A percentile compares a stretch with the other conserved stretches of the same genome.
These are phyloP conservation scores for Agonopterix alstromeriana DNA, from an alignment of 2,888 invertebrate genomes.

Conservation along the genomic window DNA sequence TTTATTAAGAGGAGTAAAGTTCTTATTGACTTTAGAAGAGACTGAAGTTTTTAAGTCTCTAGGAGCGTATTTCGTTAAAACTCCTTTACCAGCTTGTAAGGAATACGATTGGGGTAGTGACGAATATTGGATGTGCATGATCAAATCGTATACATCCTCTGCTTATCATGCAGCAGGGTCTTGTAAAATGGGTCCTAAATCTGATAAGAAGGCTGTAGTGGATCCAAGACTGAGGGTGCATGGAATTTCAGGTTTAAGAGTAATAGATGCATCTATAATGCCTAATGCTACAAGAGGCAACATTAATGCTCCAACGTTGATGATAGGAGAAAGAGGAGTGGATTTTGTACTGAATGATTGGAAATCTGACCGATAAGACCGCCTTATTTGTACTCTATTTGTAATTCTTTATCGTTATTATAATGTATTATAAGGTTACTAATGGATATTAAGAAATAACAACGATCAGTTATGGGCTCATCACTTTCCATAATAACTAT, in stretches of 20 bases:
- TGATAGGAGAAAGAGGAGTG: slow-evolving; percentile 81
- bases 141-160: slow-evolving; percentile 70
- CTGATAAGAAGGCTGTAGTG: slow-evolving; percentile 79
- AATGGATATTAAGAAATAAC: too few species aligned
- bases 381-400: too few species aligned
- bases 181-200: slow-evolving; percentile 71
- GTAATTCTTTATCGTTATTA: too few species aligned
- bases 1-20: slow-evolving; percentile 77
- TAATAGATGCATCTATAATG: slow-evolving; percentile 89
- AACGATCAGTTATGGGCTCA: too few species aligned
- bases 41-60: slow-evolving; percentile 73
- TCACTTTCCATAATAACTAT: too few species aligned
- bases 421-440: too few species aligned
- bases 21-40: slow-evolving; percentile 71
- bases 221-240: slow-evolving; percentile 80
- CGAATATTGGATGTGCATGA: slow-evolving; percentile 79
- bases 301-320: slow-evolving; percentile 87
- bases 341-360: slow-evolving; percentile 33
- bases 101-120: slow-evolving; percentile 77
- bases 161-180: slow-evolving; percentile 64
- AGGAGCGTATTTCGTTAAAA: slow-evolving; percentile 73
- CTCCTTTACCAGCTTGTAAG: slow-evolving; percentile 74
- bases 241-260: slow-evolving; percentile 77
- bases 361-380: too few species aligned
- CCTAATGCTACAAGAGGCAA: slow-evolving; percentile 86